Conservation (phyloP, 35 echinoderm and acorn worm species). For the Anneissia japonica region DNA sequence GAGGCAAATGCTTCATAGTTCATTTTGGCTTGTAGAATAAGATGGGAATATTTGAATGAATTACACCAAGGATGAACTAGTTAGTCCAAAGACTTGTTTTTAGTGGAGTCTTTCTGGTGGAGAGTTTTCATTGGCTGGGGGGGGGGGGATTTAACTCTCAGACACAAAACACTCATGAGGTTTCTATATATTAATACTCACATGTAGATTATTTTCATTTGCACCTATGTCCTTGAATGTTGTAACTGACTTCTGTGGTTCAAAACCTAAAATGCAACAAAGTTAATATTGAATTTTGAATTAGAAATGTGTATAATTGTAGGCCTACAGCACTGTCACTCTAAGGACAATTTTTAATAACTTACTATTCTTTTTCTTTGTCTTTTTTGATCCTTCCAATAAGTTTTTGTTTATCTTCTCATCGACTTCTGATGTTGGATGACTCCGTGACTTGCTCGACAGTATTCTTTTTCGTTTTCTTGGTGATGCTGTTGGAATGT, state of each 20-base stretch:
- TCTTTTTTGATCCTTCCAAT: neutral
- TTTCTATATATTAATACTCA: constrained; percentile 22
- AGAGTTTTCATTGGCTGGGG: too few species aligned
- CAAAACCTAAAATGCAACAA: constrained; percentile 46
- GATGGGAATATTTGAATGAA: neutral
- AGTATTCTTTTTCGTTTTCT: neutral
- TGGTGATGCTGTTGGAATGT: neutral
- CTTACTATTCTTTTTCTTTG: neutral
- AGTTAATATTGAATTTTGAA: too few species aligned
- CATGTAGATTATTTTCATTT: constrained; percentile 81
- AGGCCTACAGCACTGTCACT: too few species aligned
- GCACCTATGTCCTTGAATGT: constrained; percentile 82
- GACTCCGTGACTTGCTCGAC: neutral
- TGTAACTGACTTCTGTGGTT: constrained; percentile 53
- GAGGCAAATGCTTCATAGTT: too few species aligned
- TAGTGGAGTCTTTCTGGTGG: neutral
- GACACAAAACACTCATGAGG: neutral
- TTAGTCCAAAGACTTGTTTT: too few species aligned
- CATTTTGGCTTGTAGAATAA: neutral
- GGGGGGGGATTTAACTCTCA: neutral
- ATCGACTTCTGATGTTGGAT: neutral
- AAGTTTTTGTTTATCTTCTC: neutral
- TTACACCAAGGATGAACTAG: neutral
- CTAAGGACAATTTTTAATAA: too few species aligned
- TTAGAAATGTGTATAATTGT: too few species aligned